Conservation (phyloP, 2,888 invertebrate genomes). For the Sarcophaga subvicina region DNA sequence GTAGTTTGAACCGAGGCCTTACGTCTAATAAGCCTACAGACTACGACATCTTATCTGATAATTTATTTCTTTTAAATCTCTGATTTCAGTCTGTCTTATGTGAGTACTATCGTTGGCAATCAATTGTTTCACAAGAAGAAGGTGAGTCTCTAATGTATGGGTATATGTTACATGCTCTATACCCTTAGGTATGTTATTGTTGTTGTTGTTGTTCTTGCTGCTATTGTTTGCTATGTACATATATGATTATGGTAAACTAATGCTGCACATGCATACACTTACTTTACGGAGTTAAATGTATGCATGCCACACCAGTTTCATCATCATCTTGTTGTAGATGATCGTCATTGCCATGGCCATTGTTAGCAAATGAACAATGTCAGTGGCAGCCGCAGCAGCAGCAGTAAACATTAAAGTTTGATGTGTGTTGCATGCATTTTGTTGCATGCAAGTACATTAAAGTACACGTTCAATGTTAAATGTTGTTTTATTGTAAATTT, state of each 20-base stretch:
- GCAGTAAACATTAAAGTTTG: constrained; percentile 44
- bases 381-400: constrained; percentile 4
- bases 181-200: constrained; percentile 57
- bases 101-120: background rate
- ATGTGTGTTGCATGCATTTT: constrained; percentile 51
- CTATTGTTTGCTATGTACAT: background rate
- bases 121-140: constrained; percentile 32
- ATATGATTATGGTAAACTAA: constrained; percentile 62
- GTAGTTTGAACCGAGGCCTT: too few species aligned
- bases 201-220: constrained; percentile 4
- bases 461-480: constrained; percentile 50
- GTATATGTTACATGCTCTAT: constrained; percentile 56
- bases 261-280: constrained; percentile 29
- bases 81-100: background rate
- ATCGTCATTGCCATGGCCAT: constrained; percentile 21
- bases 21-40: too few species aligned
- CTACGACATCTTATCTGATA: background rate
- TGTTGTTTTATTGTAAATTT: constrained; percentile 42
- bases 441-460: constrained; percentile 46
- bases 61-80: constrained; percentile 14
- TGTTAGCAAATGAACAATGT: background rate
- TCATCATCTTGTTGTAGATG: constrained; percentile 12
- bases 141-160: constrained; percentile 25
- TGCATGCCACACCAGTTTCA: constrained; percentile 54
- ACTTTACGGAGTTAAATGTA: background rate